phyloP scores from a whole-genome alignment of 2,797 vertebrate species.

The Acomys russatus region DNA sequence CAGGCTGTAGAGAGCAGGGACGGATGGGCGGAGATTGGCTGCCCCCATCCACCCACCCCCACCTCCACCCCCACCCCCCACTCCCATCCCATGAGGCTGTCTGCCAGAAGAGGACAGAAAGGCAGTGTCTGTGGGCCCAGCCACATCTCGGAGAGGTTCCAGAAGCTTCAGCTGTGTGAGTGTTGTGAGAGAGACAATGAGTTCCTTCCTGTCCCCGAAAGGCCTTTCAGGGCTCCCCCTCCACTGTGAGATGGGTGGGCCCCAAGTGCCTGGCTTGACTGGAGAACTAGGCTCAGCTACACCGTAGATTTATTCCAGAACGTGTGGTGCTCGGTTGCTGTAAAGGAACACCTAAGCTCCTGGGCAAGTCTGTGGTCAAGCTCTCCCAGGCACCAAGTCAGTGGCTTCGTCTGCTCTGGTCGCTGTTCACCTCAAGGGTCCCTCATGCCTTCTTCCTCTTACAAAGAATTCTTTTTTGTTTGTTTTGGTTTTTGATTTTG shows the following conservation, averaged over 20 bases:
- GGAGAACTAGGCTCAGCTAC: neutral
- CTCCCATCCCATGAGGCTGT: neutral
- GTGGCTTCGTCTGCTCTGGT: neutral
- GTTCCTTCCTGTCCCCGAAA: constrained; percentile 70
- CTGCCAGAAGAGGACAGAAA: constrained; percentile 52
- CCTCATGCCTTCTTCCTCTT: neutral
- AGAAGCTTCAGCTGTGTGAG: constrained; percentile 61
- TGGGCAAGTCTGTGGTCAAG: no score
- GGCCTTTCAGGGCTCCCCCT: constrained; percentile 44
- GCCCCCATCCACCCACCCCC: neutral
- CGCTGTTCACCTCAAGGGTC: neutral
- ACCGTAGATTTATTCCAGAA: neutral
- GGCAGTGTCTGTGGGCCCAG: constrained; percentile 65
- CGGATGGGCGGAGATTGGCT: neutral
- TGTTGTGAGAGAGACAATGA: constrained; percentile 61
- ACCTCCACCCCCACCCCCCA: neutral
- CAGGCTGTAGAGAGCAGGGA: neutral
- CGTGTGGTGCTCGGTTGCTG: neutral
- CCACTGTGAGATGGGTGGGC: neutral
- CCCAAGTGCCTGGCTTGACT: constrained; percentile 8
- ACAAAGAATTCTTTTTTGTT: neutral
- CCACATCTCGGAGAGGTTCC: constrained; percentile 53
- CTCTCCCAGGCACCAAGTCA: neutral
- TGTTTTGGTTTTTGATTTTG: no score
- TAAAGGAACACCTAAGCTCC: neutral